Evolutionary conservation across 2,888 invertebrate genomes (phyloP).

Genomic region (Melinopterus prodromus): DNA sequence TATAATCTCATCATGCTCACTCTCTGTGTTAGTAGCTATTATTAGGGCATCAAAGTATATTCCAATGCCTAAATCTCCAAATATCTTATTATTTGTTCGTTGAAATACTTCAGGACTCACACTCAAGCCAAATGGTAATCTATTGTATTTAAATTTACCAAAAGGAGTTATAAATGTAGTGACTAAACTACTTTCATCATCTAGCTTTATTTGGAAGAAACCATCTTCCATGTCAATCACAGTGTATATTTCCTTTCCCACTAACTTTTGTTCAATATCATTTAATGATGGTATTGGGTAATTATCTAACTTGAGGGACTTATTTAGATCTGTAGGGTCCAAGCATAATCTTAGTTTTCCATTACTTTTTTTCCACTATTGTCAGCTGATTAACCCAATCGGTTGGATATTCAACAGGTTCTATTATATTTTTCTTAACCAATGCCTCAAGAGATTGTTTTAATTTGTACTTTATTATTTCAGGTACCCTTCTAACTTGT

Average conservation of each 20-base stretch:
- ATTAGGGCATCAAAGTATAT: constrained; percentile 32
- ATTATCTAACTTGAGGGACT: neutral
- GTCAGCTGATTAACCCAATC: constrained; percentile 24
- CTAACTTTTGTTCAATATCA: constrained; percentile 24
- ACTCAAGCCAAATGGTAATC: constrained; percentile 28
- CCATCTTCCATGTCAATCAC: constrained; percentile 30
- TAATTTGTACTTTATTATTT: constrained; percentile 21
- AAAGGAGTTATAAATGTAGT: constrained; percentile 21
- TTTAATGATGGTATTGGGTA: constrained; percentile 28
- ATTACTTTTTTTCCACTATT: constrained; percentile 27
- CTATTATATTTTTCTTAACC: constrained; percentile 24
- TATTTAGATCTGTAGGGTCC: constrained; percentile 24
- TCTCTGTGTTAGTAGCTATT: constrained; percentile 22
- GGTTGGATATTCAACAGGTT: constrained; percentile 25
- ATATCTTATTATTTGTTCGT: constrained; percentile 26
- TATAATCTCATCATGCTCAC: constrained; percentile 28
- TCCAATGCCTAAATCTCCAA: constrained; percentile 26
- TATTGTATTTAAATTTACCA: constrained; percentile 30
- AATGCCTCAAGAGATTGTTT: constrained; percentile 20
- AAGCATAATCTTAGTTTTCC: constrained; percentile 25
- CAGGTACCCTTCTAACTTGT: constrained; percentile 22
- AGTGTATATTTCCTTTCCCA: constrained; percentile 27
- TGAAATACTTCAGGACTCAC: constrained; percentile 28
- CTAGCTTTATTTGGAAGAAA: constrained; percentile 27
- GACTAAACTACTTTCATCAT: constrained; percentile 12